Conservation (phyloP, 2,888 invertebrate genomes). For the Agrypnus murinus region DNA sequence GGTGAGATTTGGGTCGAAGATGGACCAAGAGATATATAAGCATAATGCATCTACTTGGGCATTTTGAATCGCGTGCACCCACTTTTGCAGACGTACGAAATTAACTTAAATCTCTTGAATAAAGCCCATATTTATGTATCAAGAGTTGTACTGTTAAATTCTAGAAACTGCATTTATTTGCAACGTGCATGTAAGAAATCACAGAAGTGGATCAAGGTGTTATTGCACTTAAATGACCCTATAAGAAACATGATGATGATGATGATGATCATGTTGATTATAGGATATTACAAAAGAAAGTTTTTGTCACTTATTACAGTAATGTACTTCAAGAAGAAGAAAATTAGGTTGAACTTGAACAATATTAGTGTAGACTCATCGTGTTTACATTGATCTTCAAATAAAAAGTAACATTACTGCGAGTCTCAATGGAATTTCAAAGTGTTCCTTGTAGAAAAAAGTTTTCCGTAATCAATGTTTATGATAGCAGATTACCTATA, state of each 20-base stretch:
- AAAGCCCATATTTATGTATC: neutral
- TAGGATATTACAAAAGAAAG: too few species aligned
- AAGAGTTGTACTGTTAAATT: neutral
- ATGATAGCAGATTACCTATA: slow-evolving; percentile 36
- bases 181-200: neutral
- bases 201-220: slow-evolving; percentile 14
- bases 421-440: neutral
- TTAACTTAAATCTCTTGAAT: slow-evolving; percentile 11
- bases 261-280: too few species aligned
- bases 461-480: slow-evolving; percentile 32
- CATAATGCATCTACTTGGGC: neutral
- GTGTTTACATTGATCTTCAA: too few species aligned
- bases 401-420: too few species aligned
- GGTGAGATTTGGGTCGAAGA: slow-evolving; percentile 46
- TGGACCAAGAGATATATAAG: slow-evolving; percentile 44
- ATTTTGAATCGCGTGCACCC: slow-evolving; percentile 42
- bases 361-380: too few species aligned
- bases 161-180: neutral
- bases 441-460: slow-evolving; percentile 28
- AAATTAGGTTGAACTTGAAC: too few species aligned
- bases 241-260: neutral
- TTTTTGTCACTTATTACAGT: too few species aligned
- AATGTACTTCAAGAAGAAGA: too few species aligned
- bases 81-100: slow-evolving; percentile 44
- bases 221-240: slow-evolving; percentile 19